Evolutionary conservation across 2,797 vertebrate species (phyloP).

Genomic region (Chaunax sp.): DNA sequence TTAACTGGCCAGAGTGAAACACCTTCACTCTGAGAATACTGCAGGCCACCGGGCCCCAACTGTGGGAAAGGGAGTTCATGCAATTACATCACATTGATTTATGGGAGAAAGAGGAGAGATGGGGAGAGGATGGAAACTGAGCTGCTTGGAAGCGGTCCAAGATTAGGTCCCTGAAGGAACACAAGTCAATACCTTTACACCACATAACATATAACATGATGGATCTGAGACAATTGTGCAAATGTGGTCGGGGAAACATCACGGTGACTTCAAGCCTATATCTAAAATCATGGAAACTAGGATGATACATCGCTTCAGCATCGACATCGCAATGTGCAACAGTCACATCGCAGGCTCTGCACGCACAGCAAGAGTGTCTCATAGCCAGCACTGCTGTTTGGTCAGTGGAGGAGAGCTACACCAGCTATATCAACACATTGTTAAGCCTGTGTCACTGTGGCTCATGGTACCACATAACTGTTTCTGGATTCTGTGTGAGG

Average conservation of each 20-base stretch:
- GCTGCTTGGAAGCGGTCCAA: slow-evolving; percentile 79
- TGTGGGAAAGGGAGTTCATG: slow-evolving; percentile 84
- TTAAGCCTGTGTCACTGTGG: no score
- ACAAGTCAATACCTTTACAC: slow-evolving; percentile 82
- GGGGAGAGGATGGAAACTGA: slow-evolving; percentile 80
- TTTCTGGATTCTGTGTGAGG: no score
- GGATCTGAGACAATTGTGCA: slow-evolving; percentile 69
- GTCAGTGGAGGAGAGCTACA: no score
- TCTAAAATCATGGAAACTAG: slow-evolving; percentile 8
- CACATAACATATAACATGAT: slow-evolving; percentile 81
- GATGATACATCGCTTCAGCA: no score
- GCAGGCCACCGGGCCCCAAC: slow-evolving; percentile 51
- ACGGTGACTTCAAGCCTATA: slow-evolving; percentile 29
- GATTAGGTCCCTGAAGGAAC: slow-evolving; percentile 78
- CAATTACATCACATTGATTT: slow-evolving; percentile 86
- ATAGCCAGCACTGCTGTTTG: no score
- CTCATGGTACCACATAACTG: no score
- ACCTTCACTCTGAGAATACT: slow-evolving; percentile 66
- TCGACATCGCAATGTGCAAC: no score
- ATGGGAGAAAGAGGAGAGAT: slow-evolving; percentile 75
- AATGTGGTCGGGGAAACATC: slow-evolving; percentile 49
- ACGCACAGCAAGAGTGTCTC: no score
- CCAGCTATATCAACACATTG: no score
- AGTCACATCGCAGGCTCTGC: no score
- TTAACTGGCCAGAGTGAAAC: slow-evolving; percentile 73